Conservation (phyloP, 2,888 invertebrate genomes). For the Pandemis heparana region DNA sequence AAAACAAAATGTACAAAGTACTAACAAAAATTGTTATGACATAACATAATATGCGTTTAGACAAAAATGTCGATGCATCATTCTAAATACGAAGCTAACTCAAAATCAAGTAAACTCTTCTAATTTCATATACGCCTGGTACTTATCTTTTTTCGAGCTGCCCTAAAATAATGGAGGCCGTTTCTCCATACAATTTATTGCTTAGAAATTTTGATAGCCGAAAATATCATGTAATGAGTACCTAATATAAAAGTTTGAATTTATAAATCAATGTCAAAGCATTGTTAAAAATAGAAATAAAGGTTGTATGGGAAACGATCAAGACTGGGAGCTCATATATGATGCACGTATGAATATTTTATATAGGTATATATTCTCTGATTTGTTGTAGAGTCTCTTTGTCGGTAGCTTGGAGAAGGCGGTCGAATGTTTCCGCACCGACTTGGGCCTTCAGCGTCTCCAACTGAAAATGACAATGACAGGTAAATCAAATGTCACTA, state of each 20-base stretch:
- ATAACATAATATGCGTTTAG: not conserved
- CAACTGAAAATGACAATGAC: constrained; percentile 78
- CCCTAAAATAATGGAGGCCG: not conserved
- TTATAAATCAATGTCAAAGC: not conserved
- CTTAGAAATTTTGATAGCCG: not conserved
- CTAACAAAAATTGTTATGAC: constrained; percentile 20
- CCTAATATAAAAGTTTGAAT: not conserved
- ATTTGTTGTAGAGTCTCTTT: constrained; percentile 90
- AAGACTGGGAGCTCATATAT: not conserved
- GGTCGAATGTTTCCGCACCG: constrained; percentile 91
- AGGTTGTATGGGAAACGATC: not conserved
- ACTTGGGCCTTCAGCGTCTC: constrained; percentile 89
- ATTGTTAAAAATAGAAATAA: too few relatives aligned
- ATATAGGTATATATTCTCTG: constrained; percentile 85
- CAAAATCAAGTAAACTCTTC: not conserved
- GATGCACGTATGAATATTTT: not conserved
- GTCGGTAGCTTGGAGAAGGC: constrained; percentile 90
- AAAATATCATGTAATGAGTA: not conserved
- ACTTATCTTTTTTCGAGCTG: not conserved
- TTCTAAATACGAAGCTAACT: constrained; percentile 4
- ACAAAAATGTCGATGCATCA: constrained; percentile 13
- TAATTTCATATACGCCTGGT: constrained; percentile 3
- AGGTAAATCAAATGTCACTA: too few relatives aligned
- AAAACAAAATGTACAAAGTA: constrained; percentile 41
- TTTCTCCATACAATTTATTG: not conserved